Evolutionary conservation across 2,888 invertebrate genomes (phyloP).

Genomic region (Conomelus anceps): DNA sequence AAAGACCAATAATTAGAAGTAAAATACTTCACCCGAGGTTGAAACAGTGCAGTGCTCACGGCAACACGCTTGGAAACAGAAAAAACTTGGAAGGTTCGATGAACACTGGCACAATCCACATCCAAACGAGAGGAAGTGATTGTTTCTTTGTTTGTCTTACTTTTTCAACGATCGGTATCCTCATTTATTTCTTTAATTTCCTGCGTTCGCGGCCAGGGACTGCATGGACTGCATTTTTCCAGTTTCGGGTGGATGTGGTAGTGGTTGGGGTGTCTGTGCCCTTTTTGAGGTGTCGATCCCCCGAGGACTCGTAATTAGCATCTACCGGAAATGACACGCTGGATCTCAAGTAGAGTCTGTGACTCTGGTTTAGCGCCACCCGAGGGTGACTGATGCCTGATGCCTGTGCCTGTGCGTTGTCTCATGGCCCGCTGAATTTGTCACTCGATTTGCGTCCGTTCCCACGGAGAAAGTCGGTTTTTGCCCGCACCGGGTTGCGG

Average conservation of each 20-base stretch:
- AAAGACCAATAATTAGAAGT: neutral
- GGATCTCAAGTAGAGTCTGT: no score
- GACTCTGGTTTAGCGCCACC: neutral
- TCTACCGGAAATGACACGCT: neutral
- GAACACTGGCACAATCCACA: neutral
- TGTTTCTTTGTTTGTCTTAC: neutral
- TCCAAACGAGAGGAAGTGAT: neutral
- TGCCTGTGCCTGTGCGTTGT: neutral
- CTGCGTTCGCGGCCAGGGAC: neutral
- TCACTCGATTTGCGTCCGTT: slow-evolving; percentile 10
- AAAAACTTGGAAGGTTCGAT: neutral
- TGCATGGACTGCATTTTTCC: neutral
- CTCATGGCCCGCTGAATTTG: neutral
- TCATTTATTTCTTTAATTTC: neutral
- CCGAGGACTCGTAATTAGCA: neutral
- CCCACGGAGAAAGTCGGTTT: slow-evolving; percentile 12
- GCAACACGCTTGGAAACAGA: neutral
- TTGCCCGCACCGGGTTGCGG: neutral
- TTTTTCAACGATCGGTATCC: neutral
- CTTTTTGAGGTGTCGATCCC: neutral
- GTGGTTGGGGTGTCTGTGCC: no score
- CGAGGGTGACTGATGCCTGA: neutral
- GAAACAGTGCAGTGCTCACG: neutral
- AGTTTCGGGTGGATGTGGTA: neutral
- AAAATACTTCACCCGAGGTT: neutral